These are phyloP conservation scores for Brevimyrus niger DNA, from an alignment of 2,113 vertebrate genomes.

Conservation along the genomic window DNA sequence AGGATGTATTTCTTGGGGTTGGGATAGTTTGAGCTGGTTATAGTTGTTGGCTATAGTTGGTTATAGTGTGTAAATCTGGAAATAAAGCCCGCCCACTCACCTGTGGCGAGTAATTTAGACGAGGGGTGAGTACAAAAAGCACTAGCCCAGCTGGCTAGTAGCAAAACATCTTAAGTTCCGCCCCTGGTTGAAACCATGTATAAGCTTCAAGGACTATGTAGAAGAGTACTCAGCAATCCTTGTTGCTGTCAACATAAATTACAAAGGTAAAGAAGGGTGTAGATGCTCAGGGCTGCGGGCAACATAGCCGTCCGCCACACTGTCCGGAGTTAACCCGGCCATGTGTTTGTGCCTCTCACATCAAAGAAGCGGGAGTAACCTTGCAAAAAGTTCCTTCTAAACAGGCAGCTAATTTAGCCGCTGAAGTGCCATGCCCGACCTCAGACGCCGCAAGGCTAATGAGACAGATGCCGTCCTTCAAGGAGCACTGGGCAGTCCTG, in stretches of 20 bases:
- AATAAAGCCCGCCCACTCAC: background rate
- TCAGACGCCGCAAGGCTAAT: conserved; percentile 10
- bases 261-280: background rate
- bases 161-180: background rate
- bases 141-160: background rate
- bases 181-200: background rate
- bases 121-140: background rate
- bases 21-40: background rate
- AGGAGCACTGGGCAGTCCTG: conserved; percentile 13
- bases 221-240: background rate
- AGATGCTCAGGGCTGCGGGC: background rate
- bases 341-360: background rate
- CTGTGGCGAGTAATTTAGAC: background rate
- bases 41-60: background rate
- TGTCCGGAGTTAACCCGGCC: background rate
- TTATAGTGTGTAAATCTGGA: background rate
- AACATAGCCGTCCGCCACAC: background rate
- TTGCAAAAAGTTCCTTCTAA: conserved; percentile 10
- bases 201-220: background rate
- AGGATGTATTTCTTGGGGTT: background rate
- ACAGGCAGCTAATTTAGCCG: background rate
- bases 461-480: conserved; percentile 18
- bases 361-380: conserved; percentile 5
- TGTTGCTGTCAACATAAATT: background rate
- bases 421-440: background rate